These are phyloP conservation scores for Episyrphus balteatus DNA, from an alignment of 1,140 invertebrate species.

Conservation along the genomic window DNA sequence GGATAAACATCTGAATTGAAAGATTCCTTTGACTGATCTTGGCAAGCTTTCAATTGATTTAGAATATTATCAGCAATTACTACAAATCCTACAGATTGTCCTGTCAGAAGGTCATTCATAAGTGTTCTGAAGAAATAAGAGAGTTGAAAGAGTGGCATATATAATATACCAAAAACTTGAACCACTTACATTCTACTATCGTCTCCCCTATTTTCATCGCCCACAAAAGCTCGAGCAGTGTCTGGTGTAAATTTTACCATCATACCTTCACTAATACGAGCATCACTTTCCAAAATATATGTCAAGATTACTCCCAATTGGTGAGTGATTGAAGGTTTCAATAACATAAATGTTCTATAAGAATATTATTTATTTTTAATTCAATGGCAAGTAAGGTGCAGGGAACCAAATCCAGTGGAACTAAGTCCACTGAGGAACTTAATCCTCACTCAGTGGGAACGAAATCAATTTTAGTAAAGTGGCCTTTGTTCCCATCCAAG, in stretches of 20 bases:
- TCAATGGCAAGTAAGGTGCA: too few relatives aligned
- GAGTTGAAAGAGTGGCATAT: too few relatives aligned
- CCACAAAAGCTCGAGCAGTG: constrained; percentile 43
- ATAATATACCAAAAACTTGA: too few relatives aligned
- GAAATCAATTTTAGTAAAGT: too few relatives aligned
- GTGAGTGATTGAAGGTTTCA: constrained; percentile 59
- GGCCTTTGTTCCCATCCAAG: too few relatives aligned
- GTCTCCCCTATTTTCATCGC: constrained; percentile 44
- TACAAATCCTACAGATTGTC: constrained; percentile 60
- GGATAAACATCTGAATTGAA: constrained; percentile 36
- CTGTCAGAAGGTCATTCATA: constrained; percentile 55
- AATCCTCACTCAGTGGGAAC: too few relatives aligned
- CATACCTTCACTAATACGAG: constrained; percentile 60
- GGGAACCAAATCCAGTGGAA: too few relatives aligned
- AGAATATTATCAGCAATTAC: constrained; percentile 63
- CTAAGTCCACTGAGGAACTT: too few relatives aligned
- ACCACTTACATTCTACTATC: constrained; percentile 51
- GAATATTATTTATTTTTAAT: background rate
- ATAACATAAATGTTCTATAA: constrained; percentile 61
- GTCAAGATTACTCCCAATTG: constrained; percentile 65
- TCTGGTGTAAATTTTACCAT: constrained; percentile 49
- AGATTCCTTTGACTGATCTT: constrained; percentile 7
- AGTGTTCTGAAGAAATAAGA: constrained; percentile 38
- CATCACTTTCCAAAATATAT: constrained; percentile 50
- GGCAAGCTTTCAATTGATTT: constrained; percentile 33